phyloP scores from a whole-genome alignment of 2,797 vertebrate species.

The Cirrhinus mrigala region DNA sequence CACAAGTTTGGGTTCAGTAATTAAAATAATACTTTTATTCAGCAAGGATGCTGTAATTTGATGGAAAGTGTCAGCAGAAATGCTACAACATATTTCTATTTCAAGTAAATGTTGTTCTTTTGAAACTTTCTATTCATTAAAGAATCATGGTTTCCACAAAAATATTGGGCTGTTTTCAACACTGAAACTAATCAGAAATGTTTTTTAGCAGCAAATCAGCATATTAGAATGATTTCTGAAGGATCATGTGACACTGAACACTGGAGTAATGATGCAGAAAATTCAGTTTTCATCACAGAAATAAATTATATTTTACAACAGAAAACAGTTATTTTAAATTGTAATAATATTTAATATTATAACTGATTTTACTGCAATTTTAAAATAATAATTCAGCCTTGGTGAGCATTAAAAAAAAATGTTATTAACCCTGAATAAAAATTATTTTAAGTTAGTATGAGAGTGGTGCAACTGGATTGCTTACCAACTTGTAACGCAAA shows the following conservation, averaged over 20 bases:
- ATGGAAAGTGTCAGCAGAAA: neutral
- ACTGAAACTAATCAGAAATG: no score
- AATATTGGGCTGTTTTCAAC: no score
- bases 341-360: neutral
- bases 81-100: neutral
- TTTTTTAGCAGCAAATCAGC: neutral
- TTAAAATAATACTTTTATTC: no score
- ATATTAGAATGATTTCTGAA: neutral
- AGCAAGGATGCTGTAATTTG: no score
- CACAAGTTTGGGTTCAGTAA: no score
- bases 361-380: neutral
- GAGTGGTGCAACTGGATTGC: neutral
- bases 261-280: neutral
- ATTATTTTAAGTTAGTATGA: neutral
- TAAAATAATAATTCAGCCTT: neutral
- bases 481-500: neutral
- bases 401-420: neutral
- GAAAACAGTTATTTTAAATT: neutral
- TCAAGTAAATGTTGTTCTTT: no score
- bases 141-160: no score
- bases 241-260: neutral
- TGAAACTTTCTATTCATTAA: no score
- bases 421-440: no score
- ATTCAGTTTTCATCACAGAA: neutral
- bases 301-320: neutral